These are phyloP conservation scores for Drusus annulatus DNA, from an alignment of 1,140 invertebrate species.

Conservation along the genomic window DNA sequence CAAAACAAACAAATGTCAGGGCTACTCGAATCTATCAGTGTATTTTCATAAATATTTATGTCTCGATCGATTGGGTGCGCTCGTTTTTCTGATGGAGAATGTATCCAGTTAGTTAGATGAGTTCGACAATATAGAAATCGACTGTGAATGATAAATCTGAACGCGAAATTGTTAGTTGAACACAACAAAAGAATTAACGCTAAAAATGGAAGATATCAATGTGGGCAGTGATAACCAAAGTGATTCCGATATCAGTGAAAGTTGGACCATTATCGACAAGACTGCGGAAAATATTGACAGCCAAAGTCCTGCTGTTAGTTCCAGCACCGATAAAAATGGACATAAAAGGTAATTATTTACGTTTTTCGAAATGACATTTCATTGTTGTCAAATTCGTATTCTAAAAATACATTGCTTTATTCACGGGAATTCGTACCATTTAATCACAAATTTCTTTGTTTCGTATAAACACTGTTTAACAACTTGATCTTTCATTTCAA, in stretches of 20 bases:
- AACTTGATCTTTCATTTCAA: too few relatives aligned
- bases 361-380: too few relatives aligned
- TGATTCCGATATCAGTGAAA: conserved; percentile 51
- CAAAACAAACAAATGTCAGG: conserved; percentile 34
- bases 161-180: background rate
- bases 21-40: conserved; percentile 18
- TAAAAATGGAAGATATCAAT: conserved; percentile 32
- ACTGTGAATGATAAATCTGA: background rate
- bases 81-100: background rate
- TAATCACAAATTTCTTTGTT: too few relatives aligned
- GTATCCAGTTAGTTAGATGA: background rate
- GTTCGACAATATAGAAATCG: background rate
- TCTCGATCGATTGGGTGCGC: background rate
- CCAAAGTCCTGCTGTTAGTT: conserved; percentile 20
- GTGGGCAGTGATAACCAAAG: conserved; percentile 31
- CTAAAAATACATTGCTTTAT: too few relatives aligned
- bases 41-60: conserved; percentile 35
- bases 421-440: too few relatives aligned
- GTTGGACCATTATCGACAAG: conserved; percentile 51
- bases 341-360: conserved; percentile 14
- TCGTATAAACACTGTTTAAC: too few relatives aligned
- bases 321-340: background rate
- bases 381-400: too few relatives aligned
- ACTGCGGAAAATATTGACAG: background rate
- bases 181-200: background rate